Evolutionary conservation across 2,888 invertebrate species (phyloP).

Genomic region (Penaeus monodon): DNA sequence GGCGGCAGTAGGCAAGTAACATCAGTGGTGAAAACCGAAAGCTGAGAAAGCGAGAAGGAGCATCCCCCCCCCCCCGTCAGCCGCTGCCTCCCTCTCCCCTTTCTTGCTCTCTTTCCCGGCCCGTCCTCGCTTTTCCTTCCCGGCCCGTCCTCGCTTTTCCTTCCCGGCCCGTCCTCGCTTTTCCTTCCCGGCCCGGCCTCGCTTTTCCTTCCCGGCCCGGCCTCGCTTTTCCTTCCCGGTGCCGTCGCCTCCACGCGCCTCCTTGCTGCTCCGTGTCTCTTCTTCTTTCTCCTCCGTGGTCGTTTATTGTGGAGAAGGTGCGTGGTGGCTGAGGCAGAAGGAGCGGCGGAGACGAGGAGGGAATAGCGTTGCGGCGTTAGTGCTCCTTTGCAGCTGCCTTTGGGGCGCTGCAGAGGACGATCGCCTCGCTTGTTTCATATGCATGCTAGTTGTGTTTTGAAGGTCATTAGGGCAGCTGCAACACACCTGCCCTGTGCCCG

Average conservation of each 20-base stretch:
- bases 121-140: not conserved
- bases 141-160: not conserved
- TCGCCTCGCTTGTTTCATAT: too few relatives aligned
- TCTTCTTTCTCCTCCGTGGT: not conserved
- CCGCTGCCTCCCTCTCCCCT: not conserved
- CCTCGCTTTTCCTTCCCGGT: not conserved
- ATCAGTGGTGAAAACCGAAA: not conserved
- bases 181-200: too few relatives aligned
- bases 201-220: not conserved
- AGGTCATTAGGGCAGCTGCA: too few relatives aligned
- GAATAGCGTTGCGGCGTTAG: too few relatives aligned
- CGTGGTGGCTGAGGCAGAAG: not conserved
- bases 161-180: not conserved
- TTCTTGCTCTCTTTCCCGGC: not conserved
- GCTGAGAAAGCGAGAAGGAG: constrained; percentile 2
- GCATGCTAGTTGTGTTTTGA: too few relatives aligned
- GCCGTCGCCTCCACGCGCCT: not conserved
- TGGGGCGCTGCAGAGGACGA: too few relatives aligned
- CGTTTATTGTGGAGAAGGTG: not conserved
- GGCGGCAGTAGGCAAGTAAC: too few relatives aligned
- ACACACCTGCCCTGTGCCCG: too few relatives aligned
- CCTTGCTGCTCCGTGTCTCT: not conserved
- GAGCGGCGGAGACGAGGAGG: not conserved
- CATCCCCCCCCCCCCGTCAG: not conserved
- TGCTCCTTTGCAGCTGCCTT: too few relatives aligned